phyloP scores from a whole-genome alignment of 2,797 vertebrate genomes.

The Enoplosus armatus region DNA sequence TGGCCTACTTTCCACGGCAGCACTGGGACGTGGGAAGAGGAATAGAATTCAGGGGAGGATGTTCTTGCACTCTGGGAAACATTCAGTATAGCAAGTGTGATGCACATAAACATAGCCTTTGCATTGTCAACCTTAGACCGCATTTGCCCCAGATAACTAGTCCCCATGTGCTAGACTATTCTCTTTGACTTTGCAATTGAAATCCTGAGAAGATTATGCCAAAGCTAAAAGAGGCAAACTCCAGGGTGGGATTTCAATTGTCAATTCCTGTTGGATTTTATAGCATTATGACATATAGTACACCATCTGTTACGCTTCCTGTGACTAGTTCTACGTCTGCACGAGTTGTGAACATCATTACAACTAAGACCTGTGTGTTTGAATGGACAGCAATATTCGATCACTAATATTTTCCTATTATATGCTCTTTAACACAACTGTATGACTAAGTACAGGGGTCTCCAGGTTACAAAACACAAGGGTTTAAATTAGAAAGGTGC shows the following conservation, averaged over 20 bases:
- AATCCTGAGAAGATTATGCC: constrained; percentile 85
- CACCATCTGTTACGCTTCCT: constrained; percentile 80
- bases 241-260: constrained; percentile 83
- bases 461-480: constrained; percentile 57
- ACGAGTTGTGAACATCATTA: constrained; percentile 66
- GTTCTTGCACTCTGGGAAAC: constrained; percentile 83
- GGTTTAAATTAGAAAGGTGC: constrained; percentile 67
- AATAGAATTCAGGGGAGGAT: constrained; percentile 85
- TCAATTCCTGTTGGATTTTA: constrained; percentile 85
- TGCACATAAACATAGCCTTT: constrained; percentile 85
- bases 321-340: constrained; percentile 69
- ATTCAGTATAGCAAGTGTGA: constrained; percentile 81
- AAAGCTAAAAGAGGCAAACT: constrained; percentile 84
- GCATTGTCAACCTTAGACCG: constrained; percentile 85
- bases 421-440: constrained; percentile 45
- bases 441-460: constrained; percentile 56
- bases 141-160: constrained; percentile 85
- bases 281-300: constrained; percentile 83
- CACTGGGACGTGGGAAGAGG: constrained; percentile 84
- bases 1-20: constrained; percentile 86
- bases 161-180: constrained; percentile 81
- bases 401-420: constrained; percentile 45
- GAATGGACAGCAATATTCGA: constrained; percentile 55
- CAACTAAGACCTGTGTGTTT: constrained; percentile 48
- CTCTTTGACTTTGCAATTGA: constrained; percentile 86